Base-by-base conservation (phyloP, 1,140 invertebrate species). In the Olivierus martensii region DNA sequence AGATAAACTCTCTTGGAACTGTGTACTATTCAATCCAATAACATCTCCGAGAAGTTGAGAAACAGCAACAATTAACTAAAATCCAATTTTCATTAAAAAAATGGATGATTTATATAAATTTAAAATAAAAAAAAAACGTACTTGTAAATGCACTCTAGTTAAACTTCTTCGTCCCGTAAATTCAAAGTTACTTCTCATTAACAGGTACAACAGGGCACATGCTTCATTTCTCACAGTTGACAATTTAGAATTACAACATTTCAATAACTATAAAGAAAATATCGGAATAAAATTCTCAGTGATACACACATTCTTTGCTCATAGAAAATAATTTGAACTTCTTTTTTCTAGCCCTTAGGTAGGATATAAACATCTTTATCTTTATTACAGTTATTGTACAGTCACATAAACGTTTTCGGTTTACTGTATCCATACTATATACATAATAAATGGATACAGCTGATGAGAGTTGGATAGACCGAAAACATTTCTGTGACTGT, bases 101-200 rank as follows among this genome's bases (percentile, higher is more conserved):
- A 19, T 17, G 28, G n/a, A n/a, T n/a, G n/a, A n/a, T n/a, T n/a
- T n/a, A n/a, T n/a, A n/a, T n/a, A n/a, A n/a, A n/a, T n/a, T n/a
- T n/a, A n/a, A n/a, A n/a, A n/a, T n/a, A n/a, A 3, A 44, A 44
- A 50, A 11, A 50, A 7, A 57, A 34, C 18, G 52, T 64, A 80
- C 78, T 73, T 87, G 84, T 14, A 87, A 70, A 68, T 88, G 84
- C 3, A 93, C 87, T 59, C 90, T 73, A 0, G 86, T 91, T 37
- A 93, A 73, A 51, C 82, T 83, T 60, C 84, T 85, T 42, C 82
- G 75, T 43, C 79, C 76, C 18, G 81, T 85, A 63, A 87, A 88
- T 65, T 93, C 87, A 73, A 89, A 93, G 71, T 93, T 94, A 62
- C 84, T 86, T 55, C 88, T 77, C 87, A 94, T 91, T 18, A 94